Evolutionary conservation across 2,888 invertebrate genomes (phyloP), one percentile per base, ranked within the genome.

Genomic region (Morpho achilles): DNA sequence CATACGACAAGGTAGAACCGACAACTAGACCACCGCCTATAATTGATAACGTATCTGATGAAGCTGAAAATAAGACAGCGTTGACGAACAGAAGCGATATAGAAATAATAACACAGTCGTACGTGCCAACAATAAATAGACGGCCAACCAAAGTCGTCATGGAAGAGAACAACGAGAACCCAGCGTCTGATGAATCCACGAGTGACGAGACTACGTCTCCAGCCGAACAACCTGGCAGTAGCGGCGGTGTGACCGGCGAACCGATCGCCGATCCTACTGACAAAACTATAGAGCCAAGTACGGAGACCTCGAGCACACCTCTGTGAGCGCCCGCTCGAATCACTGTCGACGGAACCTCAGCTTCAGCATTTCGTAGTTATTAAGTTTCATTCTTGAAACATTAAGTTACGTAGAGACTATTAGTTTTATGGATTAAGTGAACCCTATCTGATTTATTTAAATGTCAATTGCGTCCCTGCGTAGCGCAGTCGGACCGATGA

Each of bases 321-420:
- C 76, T 76, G 73, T 80, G 76, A 78, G 71, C 59, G 61, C 60
- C 55, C 59, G 55, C 9, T 42, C 55, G 55, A 47, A 60, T 51
- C 49, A 61, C 62, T 59, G 63, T 74, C 75, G 69, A 77, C 71
- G 75, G 74, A 82, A 85, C 80, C 83, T 85, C 87, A 82, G 78
- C 80, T 80, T 70, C 76, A 84, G 87, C 86, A 87, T 87, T 87
- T 85, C 75, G 75, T 84, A 86, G 84, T 72, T 69, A 81, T 75
- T 85, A 86, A 77, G 87, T 87, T 87, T 87, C 87, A 76, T 82
- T 84, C 74, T 82, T 77, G 87, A 84, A 87, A 85, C 86, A 81
- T 68, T 84, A 82, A 84, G 80, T 84, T 82, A 80, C 63, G 77
- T 87, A 88, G 88, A 84, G 83, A 82, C 82, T 87, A 84, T 76